These are phyloP conservation scores for Thryonomys swinderianus DNA, from an alignment of 2,113 vertebrate species.

Conservation along the genomic window DNA sequence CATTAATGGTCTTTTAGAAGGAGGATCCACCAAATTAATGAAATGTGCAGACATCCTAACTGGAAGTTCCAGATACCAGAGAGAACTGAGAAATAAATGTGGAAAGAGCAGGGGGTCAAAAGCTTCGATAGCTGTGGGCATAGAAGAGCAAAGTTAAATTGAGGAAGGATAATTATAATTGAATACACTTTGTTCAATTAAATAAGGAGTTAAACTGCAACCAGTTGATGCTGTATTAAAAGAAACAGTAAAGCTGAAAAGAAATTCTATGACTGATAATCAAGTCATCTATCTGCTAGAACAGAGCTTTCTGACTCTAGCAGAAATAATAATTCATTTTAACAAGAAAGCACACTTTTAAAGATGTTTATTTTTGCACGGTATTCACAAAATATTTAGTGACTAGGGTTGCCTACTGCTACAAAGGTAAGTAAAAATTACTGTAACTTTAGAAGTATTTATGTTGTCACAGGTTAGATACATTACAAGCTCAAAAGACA, in stretches of 20 bases:
- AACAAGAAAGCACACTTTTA: not conserved
- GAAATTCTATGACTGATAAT: not conserved
- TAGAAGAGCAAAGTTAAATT: constrained; percentile 70
- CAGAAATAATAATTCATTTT: constrained; percentile 53
- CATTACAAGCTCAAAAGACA: not conserved
- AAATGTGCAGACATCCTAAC: constrained; percentile 70
- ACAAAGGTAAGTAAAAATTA: not conserved
- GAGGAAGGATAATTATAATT: constrained; percentile 57
- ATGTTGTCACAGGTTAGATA: not conserved
- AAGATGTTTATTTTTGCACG: not conserved
- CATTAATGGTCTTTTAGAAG: constrained; percentile 70
- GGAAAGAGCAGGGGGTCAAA: constrained; percentile 63
- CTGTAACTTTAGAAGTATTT: not conserved
- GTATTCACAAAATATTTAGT: not conserved
- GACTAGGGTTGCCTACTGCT: not conserved
- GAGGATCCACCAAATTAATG: constrained; percentile 75
- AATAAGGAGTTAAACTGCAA: constrained; percentile 42
- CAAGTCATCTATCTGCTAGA: constrained; percentile 15
- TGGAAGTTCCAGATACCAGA: constrained; percentile 67
- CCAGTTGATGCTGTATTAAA: constrained; percentile 23
- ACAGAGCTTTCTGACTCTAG: not conserved
- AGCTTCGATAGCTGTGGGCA: constrained; percentile 63
- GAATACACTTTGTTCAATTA: constrained; percentile 49
- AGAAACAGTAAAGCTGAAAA: not conserved
- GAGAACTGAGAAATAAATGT: constrained; percentile 70